phyloP scores from a whole-genome alignment of 1,140 invertebrate genomes.

The Schlechtendalia chinensis region DNA sequence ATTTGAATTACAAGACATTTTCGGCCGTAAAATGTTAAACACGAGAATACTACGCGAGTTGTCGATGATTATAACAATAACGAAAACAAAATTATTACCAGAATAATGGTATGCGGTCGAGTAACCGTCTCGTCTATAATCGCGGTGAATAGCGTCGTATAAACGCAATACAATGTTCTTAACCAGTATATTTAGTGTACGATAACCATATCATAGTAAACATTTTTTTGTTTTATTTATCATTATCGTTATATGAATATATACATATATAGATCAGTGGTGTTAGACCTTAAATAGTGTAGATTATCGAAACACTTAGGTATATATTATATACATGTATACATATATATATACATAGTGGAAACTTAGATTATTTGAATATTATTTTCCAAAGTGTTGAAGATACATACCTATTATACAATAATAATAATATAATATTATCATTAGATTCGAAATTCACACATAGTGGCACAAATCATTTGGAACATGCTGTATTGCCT shows the following conservation, averaged over 20 bases:
- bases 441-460: constrained; percentile 30
- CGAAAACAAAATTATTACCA: too few relatives aligned
- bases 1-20: too few relatives aligned
- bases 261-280: not conserved
- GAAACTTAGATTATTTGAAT: constrained; percentile 24
- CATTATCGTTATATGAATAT: not conserved
- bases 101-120: too few relatives aligned
- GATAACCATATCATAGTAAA: not conserved
- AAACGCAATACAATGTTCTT: too few relatives aligned
- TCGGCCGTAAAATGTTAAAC: too few relatives aligned
- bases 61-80: too few relatives aligned
- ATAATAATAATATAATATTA: constrained; percentile 28
- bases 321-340: too few relatives aligned
- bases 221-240: not conserved
- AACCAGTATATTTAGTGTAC: too few relatives aligned
- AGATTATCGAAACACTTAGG: constrained; percentile 44
- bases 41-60: too few relatives aligned
- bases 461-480: constrained; percentile 46
- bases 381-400: constrained; percentile 18
- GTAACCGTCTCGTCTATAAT: too few relatives aligned
- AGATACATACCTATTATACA: constrained; percentile 4
- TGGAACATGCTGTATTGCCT: constrained; percentile 46
- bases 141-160: too few relatives aligned
- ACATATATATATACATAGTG: not conserved
- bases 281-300: constrained; percentile 36